phyloP scores from a whole-genome alignment of 2,113 vertebrate genomes.

The Nansenia antarctica region DNA sequence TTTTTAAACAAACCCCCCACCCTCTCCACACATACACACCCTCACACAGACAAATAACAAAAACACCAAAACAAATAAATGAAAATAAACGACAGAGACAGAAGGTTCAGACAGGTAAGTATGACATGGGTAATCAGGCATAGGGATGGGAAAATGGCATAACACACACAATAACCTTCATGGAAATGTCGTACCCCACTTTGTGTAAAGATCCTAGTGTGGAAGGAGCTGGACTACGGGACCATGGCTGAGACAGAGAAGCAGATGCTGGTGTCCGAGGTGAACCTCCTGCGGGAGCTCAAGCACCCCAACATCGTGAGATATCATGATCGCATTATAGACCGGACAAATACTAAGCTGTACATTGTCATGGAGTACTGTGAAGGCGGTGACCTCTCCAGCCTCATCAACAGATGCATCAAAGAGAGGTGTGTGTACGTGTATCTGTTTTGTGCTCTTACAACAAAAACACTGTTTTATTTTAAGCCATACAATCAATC shows the following conservation, averaged over 20 bases:
- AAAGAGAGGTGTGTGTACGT: conserved; percentile 80
- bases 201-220: conserved; percentile 91
- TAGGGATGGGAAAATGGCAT: too few relatives aligned
- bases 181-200: too few relatives aligned
- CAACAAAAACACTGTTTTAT: not conserved
- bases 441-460: not conserved
- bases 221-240: conserved; percentile 97
- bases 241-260: conserved; percentile 92
- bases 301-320: conserved; percentile 93
- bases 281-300: conserved; percentile 92
- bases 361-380: conserved; percentile 98
- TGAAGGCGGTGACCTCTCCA: conserved; percentile 91
- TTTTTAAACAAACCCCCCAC: too few relatives aligned
- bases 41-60: too few relatives aligned
- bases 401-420: conserved; percentile 82
- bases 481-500: too few relatives aligned
- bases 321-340: conserved; percentile 94
- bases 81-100: too few relatives aligned
- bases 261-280: conserved; percentile 97
- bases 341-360: conserved; percentile 84
- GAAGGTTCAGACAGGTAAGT: too few relatives aligned
- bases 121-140: too few relatives aligned
- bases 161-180: too few relatives aligned
- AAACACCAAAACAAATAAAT: too few relatives aligned
- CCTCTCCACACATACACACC: too few relatives aligned